Base-by-base conservation (phyloP, 1,140 invertebrate species). In the Drosophila willistoni region DNA sequence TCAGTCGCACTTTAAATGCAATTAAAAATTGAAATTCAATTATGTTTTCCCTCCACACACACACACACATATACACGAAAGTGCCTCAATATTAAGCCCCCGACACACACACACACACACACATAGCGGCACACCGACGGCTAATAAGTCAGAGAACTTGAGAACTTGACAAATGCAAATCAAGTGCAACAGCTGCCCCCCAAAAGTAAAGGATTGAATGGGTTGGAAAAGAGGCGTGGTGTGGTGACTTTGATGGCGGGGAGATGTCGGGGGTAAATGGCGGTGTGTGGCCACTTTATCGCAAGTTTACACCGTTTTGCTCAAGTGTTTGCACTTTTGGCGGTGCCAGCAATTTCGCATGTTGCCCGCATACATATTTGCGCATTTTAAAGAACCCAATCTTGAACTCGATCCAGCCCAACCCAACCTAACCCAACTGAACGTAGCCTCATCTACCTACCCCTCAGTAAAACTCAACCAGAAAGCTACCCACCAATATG, bases 321-420 rank as follows among this genome's bases (percentile, higher is more conserved):
- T 71, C 77, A 68, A 81, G 79, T 81, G 77, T 79, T 76, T 76
- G 77, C 79, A 76, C 77, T 76, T 76, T 51, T 81, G 72, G 60
- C 42, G 51, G n/a, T 75, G 72, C 55, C 73, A 64, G 66, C 73
- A 76, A 79, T 79, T 79, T 79, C 29, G 77, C 77, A 76, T 79
- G 61, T 65, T 68, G 64, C 64, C 67, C 56, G 44, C 17, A 14
- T 51, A 19, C 44, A 51, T 22, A 51, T 51, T 51, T 51, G 61
- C 71, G 64, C 74, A 62, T 67, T 63, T 69, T 59, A 19, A 42
- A 57, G 62, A 41, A 74, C 39, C 64, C 42, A 47, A 47, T 14
- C n/a, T n/a, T n/a, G n/a, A n/a, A n/a, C n/a, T n/a, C 19, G 19
- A 22, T 7, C 14, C 4, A 10, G 7, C 0, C 42, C 17, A 47